phyloP scores from a whole-genome alignment of 2,888 invertebrate species.

The Catocala fraxini region DNA sequence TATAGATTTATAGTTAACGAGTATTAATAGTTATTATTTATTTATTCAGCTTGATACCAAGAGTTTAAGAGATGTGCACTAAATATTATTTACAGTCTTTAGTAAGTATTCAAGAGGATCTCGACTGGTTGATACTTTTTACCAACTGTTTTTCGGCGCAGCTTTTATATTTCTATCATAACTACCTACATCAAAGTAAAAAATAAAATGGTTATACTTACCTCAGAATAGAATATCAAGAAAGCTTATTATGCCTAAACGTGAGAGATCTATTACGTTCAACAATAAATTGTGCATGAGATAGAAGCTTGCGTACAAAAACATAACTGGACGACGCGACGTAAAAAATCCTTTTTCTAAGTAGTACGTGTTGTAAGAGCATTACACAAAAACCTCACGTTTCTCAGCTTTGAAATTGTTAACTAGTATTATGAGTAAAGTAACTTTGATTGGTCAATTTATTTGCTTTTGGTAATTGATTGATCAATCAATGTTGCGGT shows the following conservation, averaged over 20 bases:
- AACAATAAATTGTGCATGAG: constrained; percentile 1
- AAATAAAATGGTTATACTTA: too few species aligned
- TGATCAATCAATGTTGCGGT: constrained; percentile 27
- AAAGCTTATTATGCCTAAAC: neutral
- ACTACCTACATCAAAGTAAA: too few species aligned
- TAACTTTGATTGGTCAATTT: constrained; percentile 29
- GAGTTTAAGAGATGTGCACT: too few species aligned
- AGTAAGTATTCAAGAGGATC: too few species aligned
- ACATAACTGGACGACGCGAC: neutral
- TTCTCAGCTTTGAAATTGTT: constrained; percentile 21
- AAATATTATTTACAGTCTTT: too few species aligned
- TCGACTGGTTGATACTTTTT: too few species aligned
- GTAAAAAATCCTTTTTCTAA: constrained; percentile 6
- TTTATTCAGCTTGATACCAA: too few species aligned
- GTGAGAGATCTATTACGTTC: constrained; percentile 1
- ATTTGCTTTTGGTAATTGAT: constrained; percentile 36
- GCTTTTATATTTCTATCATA: too few species aligned
- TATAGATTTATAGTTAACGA: too few species aligned
- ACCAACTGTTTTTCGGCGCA: too few species aligned
- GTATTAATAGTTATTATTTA: too few species aligned
- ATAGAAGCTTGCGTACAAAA: neutral
- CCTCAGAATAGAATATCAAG: neutral
- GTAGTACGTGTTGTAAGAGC: constrained; percentile 13
- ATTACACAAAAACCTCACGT: constrained; percentile 26
- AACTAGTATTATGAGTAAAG: constrained; percentile 13